Evolutionary conservation across 2,888 invertebrate species (phyloP).

Genomic region (Brenthis hecate): DNA sequence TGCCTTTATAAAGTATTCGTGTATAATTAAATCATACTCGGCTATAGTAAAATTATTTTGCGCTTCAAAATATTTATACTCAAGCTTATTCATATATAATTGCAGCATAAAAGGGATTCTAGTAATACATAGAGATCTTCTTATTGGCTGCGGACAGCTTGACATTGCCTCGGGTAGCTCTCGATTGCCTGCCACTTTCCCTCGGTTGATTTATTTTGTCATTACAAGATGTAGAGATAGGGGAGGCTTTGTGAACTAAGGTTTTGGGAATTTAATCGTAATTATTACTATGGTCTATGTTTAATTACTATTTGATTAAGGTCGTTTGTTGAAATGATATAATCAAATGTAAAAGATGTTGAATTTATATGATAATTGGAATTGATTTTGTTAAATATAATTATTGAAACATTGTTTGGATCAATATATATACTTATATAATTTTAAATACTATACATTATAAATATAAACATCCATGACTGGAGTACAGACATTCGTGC

Average conservation of each 20-base stretch:
- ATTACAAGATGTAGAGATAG: constrained; percentile 24
- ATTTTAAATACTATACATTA: no score
- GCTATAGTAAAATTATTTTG: background rate
- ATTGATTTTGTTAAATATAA: no score
- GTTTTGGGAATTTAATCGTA: constrained; percentile 7
- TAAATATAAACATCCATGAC: no score
- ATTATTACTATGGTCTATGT: constrained; percentile 4
- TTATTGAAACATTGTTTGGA: no score
- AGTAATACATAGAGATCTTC: constrained; percentile 21
- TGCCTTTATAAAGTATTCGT: no score
- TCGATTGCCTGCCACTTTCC: constrained; percentile 30
- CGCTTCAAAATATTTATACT: background rate
- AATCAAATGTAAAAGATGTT: background rate
- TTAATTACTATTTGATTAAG: background rate
- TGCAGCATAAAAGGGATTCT: constrained; percentile 16
- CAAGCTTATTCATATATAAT: constrained; percentile 1
- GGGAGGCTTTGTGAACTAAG: constrained; percentile 18
- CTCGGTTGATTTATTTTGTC: constrained; percentile 29
- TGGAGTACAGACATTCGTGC: no score
- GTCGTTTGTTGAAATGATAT: background rate
- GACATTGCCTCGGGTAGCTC: constrained; percentile 25
- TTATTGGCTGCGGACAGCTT: constrained; percentile 28
- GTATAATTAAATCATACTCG: no score
- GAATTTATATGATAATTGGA: background rate
- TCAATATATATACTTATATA: no score